Percentiles rank a stretch among this genome's conserved stretches.
These are phyloP conservation scores for Chironomus riparius DNA, from an alignment of 2,888 invertebrate species.

Conservation along the genomic window DNA sequence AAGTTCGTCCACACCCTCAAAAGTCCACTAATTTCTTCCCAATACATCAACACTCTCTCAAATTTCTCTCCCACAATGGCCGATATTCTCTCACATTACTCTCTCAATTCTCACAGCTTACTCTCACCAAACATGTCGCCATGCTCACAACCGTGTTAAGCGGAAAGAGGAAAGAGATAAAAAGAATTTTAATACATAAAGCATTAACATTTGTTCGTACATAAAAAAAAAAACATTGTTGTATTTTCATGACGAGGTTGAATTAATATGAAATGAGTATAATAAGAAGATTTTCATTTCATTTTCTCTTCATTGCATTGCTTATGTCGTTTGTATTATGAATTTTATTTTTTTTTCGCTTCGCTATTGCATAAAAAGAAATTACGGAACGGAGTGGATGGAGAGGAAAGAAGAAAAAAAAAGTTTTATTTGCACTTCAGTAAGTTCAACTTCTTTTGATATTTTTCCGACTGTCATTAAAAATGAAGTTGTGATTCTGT, in stretches of 20 bases:
- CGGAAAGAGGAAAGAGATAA: neutral
- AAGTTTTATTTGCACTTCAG: no score
- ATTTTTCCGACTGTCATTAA: no score
- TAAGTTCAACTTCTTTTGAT: no score
- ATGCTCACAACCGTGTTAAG: neutral
- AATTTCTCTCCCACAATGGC: neutral
- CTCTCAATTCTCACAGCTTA: neutral
- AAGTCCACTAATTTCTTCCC: slow-evolving; percentile 5
- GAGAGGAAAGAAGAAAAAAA: no score
- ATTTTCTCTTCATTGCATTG: neutral
- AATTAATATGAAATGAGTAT: slow-evolving; percentile 22
- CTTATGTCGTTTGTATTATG: neutral
- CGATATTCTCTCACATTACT: neutral
- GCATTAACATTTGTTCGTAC: slow-evolving; percentile 18
- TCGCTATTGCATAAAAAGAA: no score
- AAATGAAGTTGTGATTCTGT: no score
- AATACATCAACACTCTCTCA: neutral
- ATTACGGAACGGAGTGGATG: no score
- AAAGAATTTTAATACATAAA: slow-evolving; percentile 1
- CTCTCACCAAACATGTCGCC: neutral
- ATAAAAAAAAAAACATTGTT: neutral
- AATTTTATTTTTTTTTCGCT: neutral
- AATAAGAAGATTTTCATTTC: neutral
- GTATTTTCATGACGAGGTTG: neutral
- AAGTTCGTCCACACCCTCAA: neutral